Conservation (phyloP, 2,113 vertebrate genomes). For the Gambusia holbrooki region DNA sequence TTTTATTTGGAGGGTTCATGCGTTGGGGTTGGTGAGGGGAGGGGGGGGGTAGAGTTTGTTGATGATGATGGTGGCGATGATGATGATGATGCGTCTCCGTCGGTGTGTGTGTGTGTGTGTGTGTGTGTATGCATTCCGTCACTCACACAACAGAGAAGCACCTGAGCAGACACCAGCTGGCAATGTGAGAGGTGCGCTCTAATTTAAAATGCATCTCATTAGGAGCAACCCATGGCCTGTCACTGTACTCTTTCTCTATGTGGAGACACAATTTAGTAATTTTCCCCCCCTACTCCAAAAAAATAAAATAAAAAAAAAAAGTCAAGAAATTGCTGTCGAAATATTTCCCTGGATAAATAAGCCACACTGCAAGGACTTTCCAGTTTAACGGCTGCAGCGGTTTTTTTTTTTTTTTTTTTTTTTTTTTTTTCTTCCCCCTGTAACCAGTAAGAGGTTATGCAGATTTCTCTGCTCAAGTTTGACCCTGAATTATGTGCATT, state of each 20-base stretch:
- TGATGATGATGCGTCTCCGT: slow-evolving; percentile 35
- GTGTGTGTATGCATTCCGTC: slow-evolving; percentile 54
- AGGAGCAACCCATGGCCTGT: slow-evolving; percentile 73
- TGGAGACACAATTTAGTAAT: slow-evolving; percentile 68
- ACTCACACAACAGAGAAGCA: slow-evolving; percentile 72
- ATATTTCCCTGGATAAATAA: slow-evolving; percentile 53
- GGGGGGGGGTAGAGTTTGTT: slow-evolving; percentile 37
- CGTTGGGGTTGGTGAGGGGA: background rate
- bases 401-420: too few species aligned
- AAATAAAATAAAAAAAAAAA: slow-evolving; percentile 15
- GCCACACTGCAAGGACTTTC: slow-evolving; percentile 18
- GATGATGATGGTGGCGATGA: slow-evolving; percentile 37
- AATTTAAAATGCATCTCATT: slow-evolving; percentile 81
- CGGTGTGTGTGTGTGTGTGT: background rate
- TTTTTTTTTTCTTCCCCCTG: slow-evolving; percentile 14
- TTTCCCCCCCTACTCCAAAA: slow-evolving; percentile 43
- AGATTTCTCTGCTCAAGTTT: slow-evolving; percentile 55
- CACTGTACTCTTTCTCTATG: slow-evolving; percentile 55
- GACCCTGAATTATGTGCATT: slow-evolving; percentile 75
- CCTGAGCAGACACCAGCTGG: slow-evolving; percentile 80
- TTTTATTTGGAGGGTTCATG: slow-evolving; percentile 41
- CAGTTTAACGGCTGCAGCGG: slow-evolving; percentile 25
- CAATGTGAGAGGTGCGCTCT: slow-evolving; percentile 77
- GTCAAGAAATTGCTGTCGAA: slow-evolving; percentile 26
- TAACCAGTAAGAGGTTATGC: slow-evolving; percentile 65